These are phyloP conservation scores for Sorex araneus DNA, from an alignment of 2,113 vertebrate species.

Conservation along the genomic window DNA sequence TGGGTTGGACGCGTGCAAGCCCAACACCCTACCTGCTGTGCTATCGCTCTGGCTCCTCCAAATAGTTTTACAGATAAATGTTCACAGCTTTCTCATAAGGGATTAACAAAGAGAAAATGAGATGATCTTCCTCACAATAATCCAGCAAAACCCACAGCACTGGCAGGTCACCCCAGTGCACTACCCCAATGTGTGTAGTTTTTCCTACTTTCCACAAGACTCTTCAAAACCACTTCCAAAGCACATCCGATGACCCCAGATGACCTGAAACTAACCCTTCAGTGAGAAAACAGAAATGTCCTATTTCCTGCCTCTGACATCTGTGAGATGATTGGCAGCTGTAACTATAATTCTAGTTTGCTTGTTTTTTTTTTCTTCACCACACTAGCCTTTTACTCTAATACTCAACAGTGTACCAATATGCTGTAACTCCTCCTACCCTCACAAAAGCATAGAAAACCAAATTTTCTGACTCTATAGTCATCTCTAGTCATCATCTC, in stretches of 20 bases:
- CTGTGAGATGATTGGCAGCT: not conserved
- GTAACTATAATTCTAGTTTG: not conserved
- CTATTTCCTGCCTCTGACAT: not conserved
- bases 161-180: not conserved
- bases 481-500: not conserved
- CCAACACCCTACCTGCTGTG: too few species aligned
- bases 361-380: not conserved
- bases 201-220: not conserved
- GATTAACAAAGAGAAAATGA: constrained; percentile 14
- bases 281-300: not conserved
- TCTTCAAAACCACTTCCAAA: not conserved
- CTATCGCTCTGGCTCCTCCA: not conserved
- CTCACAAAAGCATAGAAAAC: not conserved
- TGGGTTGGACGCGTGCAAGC: too few species aligned
- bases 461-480: not conserved
- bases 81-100: constrained; percentile 32
- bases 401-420: constrained; percentile 12
- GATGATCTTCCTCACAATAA: not conserved
- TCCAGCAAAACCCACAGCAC: not conserved
- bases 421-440: not conserved
- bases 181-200: not conserved
- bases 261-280: not conserved
- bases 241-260: not conserved
- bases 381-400: not conserved
- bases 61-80: constrained; percentile 19